phyloP scores from a whole-genome alignment of 2,888 invertebrate genomes.

The Nebria salina region DNA sequence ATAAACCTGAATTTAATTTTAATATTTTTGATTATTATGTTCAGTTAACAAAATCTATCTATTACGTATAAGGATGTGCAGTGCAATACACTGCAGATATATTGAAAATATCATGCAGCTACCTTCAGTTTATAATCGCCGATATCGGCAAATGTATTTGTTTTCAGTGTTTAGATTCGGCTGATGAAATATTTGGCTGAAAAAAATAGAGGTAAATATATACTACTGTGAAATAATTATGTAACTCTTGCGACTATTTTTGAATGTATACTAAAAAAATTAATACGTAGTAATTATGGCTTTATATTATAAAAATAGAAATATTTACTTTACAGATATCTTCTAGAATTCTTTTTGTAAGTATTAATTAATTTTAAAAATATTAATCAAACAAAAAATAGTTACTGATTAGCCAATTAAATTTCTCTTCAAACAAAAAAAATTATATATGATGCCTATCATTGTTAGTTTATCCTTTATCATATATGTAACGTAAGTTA shows the following conservation, averaged over 20 bases:
- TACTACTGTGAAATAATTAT: neutral
- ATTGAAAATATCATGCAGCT: neutral
- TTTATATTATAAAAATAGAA: neutral
- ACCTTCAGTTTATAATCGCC: neutral
- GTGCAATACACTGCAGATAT: no score
- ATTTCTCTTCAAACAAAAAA: no score
- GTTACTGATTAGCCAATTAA: neutral
- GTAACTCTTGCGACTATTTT: neutral
- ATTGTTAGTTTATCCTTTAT: no score
- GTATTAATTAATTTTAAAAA: neutral
- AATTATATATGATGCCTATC: no score
- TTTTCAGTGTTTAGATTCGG: neutral
- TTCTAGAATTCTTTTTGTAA: neutral
- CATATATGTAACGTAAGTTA: no score
- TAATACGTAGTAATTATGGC: no score
- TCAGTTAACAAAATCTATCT: no score
- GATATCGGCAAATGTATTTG: neutral
- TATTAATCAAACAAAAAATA: neutral
- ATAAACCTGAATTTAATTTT: no score
- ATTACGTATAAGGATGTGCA: no score
- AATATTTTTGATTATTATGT: no score
- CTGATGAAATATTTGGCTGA: neutral
- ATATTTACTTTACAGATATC: neutral
- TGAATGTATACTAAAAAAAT: neutral
- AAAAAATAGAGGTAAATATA: neutral